Conservation (phyloP, 2,113 vertebrate species). For the Gadus chalcogrammus region DNA sequence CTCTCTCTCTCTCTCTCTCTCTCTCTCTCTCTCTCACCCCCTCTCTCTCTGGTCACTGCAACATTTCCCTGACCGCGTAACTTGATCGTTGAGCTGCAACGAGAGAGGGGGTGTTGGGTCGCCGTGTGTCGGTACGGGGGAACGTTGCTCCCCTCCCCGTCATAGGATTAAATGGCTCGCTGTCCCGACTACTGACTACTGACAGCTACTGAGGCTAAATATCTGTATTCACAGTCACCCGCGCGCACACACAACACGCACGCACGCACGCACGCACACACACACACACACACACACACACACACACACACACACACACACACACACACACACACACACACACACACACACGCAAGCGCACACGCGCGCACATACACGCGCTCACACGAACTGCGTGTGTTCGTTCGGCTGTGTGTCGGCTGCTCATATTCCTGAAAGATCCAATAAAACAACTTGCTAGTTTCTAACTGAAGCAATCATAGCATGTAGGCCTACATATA, state of each 20-base stretch:
- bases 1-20: conserved; percentile 67
- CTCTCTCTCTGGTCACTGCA: conserved; percentile 74
- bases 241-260: background rate
- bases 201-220: conserved; percentile 36
- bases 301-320: conserved; percentile 9
- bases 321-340: conserved; percentile 3
- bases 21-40: conserved; percentile 63
- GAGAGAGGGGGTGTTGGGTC: conserved; percentile 69
- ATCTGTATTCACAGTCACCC: conserved; percentile 59
- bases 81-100: conserved; percentile 87
- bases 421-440: too few relatives aligned
- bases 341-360: conserved; percentile 2
- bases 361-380: conserved; percentile 17
- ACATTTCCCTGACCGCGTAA: conserved; percentile 71
- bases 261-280: conserved; percentile 6
- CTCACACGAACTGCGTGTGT: background rate
- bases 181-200: conserved; percentile 61
- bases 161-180: conserved; percentile 63
- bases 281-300: conserved; percentile 11
- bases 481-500: too few relatives aligned
- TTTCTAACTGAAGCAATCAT: too few relatives aligned
- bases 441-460: too few relatives aligned
- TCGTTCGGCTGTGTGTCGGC: too few relatives aligned
- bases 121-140: conserved; percentile 39
- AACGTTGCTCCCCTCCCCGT: conserved; percentile 45